These are phyloP conservation scores for Ophioderma brevispina DNA, from an alignment of 35 echinoderm and acorn worm species.

Conservation along the genomic window DNA sequence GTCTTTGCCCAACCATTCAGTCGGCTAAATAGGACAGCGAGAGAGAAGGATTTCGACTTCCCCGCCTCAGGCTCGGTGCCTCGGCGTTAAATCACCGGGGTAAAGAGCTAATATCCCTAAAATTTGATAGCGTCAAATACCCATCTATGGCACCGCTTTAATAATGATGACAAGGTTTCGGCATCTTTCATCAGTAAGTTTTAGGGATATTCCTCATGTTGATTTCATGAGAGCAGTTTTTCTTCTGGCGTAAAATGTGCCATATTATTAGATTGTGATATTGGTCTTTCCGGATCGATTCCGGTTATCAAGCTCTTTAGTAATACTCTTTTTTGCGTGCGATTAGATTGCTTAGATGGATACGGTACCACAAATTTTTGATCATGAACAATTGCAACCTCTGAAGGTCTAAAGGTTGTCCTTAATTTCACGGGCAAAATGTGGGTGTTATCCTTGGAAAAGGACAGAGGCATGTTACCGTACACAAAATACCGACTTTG, in stretches of 20 bases:
- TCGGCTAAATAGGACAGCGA: not conserved
- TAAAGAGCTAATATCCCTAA: not conserved
- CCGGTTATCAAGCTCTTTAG: not conserved
- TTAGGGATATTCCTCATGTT: not conserved
- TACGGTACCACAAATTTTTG: not conserved
- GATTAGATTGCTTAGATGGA: not conserved
- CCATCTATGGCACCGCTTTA: not conserved
- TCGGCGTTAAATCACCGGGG: constrained; percentile 1
- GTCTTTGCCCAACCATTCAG: not conserved
- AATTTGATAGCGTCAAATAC: not conserved
- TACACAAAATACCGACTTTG: no score
- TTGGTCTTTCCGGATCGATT: not conserved
- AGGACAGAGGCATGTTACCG: no score
- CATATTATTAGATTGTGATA: constrained; percentile 1
- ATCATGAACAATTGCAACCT: no score
- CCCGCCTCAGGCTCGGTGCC: not conserved
- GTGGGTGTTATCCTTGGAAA: no score
- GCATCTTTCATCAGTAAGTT: not conserved
- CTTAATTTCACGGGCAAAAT: no score
- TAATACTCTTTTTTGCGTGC: not conserved
- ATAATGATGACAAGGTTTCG: not conserved
- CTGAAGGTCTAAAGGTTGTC: no score
- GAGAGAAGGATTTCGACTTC: not conserved
- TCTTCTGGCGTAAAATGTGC: not conserved
- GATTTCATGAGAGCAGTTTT: not conserved